Evolutionary conservation across 2,888 invertebrate genomes (phyloP).

Genomic region (Apotomis capreana): DNA sequence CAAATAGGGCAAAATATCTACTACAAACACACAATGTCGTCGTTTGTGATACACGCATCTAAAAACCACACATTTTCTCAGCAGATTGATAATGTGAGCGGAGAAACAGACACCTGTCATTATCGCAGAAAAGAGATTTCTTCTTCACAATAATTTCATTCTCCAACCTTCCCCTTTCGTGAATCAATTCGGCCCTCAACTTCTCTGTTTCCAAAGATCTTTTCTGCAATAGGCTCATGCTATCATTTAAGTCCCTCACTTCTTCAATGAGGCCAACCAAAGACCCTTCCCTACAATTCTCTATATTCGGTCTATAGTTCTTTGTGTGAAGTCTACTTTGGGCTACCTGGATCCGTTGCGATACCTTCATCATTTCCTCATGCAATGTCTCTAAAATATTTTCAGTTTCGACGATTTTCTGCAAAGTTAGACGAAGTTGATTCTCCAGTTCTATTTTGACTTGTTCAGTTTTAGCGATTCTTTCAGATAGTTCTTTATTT

Average conservation of each 20-base stretch:
- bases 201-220: constrained; percentile 72
- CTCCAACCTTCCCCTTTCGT: constrained; percentile 70
- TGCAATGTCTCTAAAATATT: constrained; percentile 71
- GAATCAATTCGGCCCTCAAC: constrained; percentile 70
- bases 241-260: constrained; percentile 72
- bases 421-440: constrained; percentile 82
- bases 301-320: constrained; percentile 69
- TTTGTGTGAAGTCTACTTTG: constrained; percentile 76
- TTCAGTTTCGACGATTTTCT: constrained; percentile 74
- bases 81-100: constrained; percentile 76
- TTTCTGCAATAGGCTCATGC: constrained; percentile 70
- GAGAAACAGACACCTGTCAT: constrained; percentile 71
- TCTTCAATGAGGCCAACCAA: constrained; percentile 72
- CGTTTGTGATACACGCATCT: constrained; percentile 38
- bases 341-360: constrained; percentile 73
- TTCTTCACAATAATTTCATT: constrained; percentile 77
- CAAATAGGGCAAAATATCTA: not conserved
- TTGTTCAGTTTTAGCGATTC: constrained; percentile 90
- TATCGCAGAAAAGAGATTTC: constrained; percentile 71
- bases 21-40: not conserved
- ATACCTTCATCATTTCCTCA: constrained; percentile 73
- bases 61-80: constrained; percentile 76
- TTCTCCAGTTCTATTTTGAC: constrained; percentile 87
- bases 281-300: constrained; percentile 77
- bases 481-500: constrained; percentile 87